These are phyloP conservation scores for Leistus spinibarbis DNA, from an alignment of 2,888 invertebrate species.

Conservation along the genomic window DNA sequence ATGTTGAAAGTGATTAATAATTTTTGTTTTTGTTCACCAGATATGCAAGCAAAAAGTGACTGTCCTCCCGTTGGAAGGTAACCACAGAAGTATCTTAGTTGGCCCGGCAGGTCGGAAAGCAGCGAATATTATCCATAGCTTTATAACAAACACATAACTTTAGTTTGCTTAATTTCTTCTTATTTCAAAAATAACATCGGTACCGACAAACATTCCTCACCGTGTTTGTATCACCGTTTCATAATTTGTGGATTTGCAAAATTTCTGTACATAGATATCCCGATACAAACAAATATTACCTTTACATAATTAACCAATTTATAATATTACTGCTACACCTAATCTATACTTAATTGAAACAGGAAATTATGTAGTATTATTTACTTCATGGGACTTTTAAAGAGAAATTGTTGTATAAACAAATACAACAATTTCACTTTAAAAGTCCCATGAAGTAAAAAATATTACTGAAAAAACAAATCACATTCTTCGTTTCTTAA, in stretches of 20 bases:
- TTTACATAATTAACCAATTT: too few species aligned
- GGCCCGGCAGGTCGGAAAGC: constrained; percentile 78
- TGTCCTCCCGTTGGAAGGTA: constrained; percentile 73
- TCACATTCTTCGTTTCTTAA: too few species aligned
- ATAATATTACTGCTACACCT: too few species aligned
- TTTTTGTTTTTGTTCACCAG: constrained; percentile 56
- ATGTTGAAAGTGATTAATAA: constrained; percentile 31
- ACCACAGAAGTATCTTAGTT: constrained; percentile 86
- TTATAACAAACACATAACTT: constrained; percentile 30
- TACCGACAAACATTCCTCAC: constrained; percentile 10
- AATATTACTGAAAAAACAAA: too few species aligned
- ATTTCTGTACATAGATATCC: not conserved
- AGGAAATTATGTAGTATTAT: too few species aligned
- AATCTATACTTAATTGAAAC: too few species aligned
- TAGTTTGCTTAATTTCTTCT: not conserved
- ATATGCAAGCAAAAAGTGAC: constrained; percentile 70
- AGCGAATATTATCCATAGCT: constrained; percentile 61
- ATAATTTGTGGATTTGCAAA: constrained; percentile 10
- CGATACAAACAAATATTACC: too few species aligned
- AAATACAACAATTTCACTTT: too few species aligned
- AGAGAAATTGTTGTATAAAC: not conserved
- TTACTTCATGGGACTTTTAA: too few species aligned
- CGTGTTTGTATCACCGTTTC: constrained; percentile 18
- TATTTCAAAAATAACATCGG: not conserved
- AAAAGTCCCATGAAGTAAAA: too few species aligned